Conservation (phyloP, 2,888 invertebrate genomes). For the Scaptomyza caliginosa region DNA sequence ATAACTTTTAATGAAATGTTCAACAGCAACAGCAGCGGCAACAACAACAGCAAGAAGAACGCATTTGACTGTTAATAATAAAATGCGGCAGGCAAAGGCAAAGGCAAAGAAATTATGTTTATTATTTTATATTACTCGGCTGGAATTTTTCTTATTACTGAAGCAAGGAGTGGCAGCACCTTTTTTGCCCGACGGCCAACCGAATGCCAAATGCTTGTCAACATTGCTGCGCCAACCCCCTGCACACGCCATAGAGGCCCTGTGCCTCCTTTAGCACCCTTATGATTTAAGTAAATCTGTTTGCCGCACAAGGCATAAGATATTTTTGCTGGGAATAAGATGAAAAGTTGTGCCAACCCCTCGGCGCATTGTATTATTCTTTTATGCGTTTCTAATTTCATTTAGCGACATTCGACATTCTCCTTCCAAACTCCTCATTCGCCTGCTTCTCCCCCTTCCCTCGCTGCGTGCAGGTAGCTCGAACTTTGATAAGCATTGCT, state of each 20-base stretch:
- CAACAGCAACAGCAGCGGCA: neutral
- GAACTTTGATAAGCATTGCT: conserved; percentile 70
- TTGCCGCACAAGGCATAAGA: conserved; percentile 30
- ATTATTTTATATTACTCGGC: conserved; percentile 67
- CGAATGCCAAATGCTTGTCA: conserved; percentile 67
- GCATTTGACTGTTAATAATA: conserved; percentile 71
- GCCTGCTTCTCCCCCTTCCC: neutral
- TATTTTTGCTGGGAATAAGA: conserved; percentile 19
- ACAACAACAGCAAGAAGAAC: conserved; percentile 28
- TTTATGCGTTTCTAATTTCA: conserved; percentile 81
- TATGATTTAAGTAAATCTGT: conserved; percentile 35
- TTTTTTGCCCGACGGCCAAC: conserved; percentile 58
- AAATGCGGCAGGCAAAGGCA: conserved; percentile 57
- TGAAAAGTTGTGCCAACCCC: conserved; percentile 50
- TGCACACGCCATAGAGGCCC: neutral
- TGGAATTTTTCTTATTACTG: conserved; percentile 65
- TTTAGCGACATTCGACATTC: conserved; percentile 75
- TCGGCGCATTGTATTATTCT: conserved; percentile 69
- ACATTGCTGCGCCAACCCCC: conserved; percentile 35
- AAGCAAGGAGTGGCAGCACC: conserved; percentile 40
- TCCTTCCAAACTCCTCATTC: neutral
- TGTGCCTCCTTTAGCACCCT: conserved; percentile 8
- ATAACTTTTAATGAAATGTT: conserved; percentile 76
- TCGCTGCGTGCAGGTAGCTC: conserved; percentile 38
- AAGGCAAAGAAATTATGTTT: conserved; percentile 71